These are phyloP conservation scores for Hirtodrosophila confusa DNA, from an alignment of 2,888 invertebrate species.

Conservation along the genomic window DNA sequence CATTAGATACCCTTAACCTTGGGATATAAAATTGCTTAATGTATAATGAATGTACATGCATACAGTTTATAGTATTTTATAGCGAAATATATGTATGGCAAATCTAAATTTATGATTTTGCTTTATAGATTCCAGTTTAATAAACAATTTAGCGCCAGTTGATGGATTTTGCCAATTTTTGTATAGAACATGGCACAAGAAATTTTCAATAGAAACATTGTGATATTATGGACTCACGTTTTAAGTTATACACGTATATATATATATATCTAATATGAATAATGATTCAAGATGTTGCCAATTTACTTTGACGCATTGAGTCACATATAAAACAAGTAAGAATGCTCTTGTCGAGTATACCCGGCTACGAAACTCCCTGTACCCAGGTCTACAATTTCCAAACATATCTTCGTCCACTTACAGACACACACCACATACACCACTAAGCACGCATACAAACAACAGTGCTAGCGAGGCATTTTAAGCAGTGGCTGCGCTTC, in stretches of 20 bases:
- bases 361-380: no score
- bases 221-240: conserved; percentile 10
- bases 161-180: neutral
- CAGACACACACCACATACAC: no score
- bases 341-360: no score
- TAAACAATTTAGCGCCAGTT: conserved; percentile 30
- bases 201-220: neutral
- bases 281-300: conserved; percentile 19
- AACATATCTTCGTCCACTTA: no score
- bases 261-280: conserved; percentile 7
- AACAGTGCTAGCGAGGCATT: no score
- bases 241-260: neutral
- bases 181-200: neutral
- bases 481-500: no score
- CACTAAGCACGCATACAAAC: no score
- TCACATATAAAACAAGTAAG: no score
- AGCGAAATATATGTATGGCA: neutral
- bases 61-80: neutral
- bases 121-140: conserved; percentile 12
- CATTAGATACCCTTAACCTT: no score
- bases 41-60: no score
- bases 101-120: conserved; percentile 18
- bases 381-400: no score
- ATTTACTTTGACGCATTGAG: conserved; percentile 13
- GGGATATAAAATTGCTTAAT: no score